A percentile compares a stretch with the other conserved stretches of the same genome.
phyloP scores from a whole-genome alignment of 1,140 invertebrate species.

The Zelostemma sp. region DNA sequence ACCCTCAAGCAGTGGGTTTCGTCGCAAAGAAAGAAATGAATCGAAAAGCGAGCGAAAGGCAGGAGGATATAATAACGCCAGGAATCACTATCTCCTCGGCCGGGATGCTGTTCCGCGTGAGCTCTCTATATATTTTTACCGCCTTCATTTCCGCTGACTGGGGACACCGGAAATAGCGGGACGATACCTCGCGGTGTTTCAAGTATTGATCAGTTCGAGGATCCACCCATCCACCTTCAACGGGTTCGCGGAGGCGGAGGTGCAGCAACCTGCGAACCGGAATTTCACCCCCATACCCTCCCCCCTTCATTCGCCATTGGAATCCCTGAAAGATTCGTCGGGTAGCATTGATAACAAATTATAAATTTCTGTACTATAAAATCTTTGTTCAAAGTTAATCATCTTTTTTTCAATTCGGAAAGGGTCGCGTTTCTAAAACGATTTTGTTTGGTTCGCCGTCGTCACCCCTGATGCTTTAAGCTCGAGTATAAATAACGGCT shows the following conservation, averaged over 20 bases:
- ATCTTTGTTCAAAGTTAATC: too few relatives aligned
- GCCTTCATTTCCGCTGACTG: conserved; percentile 67
- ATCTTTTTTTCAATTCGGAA: too few relatives aligned
- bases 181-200: conserved; percentile 70
- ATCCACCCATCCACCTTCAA: conserved; percentile 48
- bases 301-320: background rate
- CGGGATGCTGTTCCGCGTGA: conserved; percentile 44
- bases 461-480: conserved; percentile 41
- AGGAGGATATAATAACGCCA: conserved; percentile 48
- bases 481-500: conserved; percentile 51
- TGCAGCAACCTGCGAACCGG: conserved; percentile 32
- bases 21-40: conserved; percentile 42
- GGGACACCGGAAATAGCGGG: conserved; percentile 67
- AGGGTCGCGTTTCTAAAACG: conserved; percentile 34
- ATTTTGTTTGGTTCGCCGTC: conserved; percentile 38
- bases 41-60: conserved; percentile 43
- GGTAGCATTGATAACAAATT: too few relatives aligned
- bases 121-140: conserved; percentile 60
- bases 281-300: conserved; percentile 23
- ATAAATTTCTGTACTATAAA: background rate
- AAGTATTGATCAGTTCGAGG: conserved; percentile 69
- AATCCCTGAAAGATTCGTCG: too few relatives aligned
- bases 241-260: conserved; percentile 26
- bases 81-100: conserved; percentile 39
- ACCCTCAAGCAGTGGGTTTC: conserved; percentile 17